A percentile compares a stretch with the other conserved stretches of the same genome.
These are phyloP conservation scores for Myrmophylax atrothorax DNA, from an alignment of 2,113 vertebrate genomes.

Conservation along the genomic window DNA sequence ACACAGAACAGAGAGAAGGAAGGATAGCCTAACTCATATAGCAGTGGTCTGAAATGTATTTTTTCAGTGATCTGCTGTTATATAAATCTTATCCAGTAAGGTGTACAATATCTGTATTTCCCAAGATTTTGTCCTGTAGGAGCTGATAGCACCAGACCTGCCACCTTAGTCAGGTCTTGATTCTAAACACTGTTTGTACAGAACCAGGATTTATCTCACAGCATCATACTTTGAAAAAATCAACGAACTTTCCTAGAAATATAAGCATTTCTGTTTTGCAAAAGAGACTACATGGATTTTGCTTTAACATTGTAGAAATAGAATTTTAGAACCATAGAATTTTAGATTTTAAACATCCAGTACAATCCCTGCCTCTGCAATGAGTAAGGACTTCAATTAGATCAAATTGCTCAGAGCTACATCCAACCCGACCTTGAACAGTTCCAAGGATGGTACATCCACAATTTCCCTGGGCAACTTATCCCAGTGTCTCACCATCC, in stretches of 20 bases:
- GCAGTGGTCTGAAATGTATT: background rate
- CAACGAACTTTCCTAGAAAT: background rate
- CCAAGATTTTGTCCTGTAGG: background rate
- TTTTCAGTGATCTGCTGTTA: background rate
- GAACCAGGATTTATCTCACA: background rate
- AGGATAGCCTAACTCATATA: background rate
- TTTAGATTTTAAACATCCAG: background rate
- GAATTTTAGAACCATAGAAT: background rate
- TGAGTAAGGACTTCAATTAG: background rate
- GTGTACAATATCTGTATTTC: background rate
- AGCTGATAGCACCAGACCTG: background rate
- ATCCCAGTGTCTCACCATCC: background rate
- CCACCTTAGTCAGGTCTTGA: background rate
- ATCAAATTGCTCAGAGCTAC: background rate
- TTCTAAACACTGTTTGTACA: background rate
- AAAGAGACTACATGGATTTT: background rate
- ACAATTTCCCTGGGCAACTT: background rate
- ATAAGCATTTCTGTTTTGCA: background rate
- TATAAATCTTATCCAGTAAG: background rate
- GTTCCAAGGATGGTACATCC: accelerated
- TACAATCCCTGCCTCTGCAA: accelerated
- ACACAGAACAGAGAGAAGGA: background rate
- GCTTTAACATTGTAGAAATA: background rate
- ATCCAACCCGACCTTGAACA: background rate
- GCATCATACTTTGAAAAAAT: background rate